Evolutionary conservation across 2,888 invertebrate species (phyloP).

Genomic region (Trichopria drosophilae): DNA sequence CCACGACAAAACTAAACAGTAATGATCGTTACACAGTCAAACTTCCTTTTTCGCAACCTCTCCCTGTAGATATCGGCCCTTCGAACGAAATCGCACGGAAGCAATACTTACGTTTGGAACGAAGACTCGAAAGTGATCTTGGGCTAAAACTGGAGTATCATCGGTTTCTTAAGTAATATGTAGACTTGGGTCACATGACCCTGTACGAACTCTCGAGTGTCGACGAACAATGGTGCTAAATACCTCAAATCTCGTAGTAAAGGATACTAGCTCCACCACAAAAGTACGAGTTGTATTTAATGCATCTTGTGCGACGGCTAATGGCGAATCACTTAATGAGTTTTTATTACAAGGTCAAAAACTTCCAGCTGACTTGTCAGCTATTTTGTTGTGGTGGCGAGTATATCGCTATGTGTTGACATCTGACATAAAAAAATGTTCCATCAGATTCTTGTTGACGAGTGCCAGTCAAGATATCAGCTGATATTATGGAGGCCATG

Average conservation of each 20-base stretch:
- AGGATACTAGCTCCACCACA: slow-evolving; percentile 12
- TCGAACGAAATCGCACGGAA: neutral
- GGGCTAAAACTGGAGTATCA: neutral
- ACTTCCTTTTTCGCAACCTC: neutral
- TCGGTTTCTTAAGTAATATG: slow-evolving; percentile 2
- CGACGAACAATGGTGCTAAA: neutral
- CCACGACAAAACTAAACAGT: neutral
- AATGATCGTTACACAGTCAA: neutral
- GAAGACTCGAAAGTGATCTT: neutral
- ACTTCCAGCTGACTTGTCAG: slow-evolving; percentile 1
- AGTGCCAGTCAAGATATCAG: too few relatives aligned
- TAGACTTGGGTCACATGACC: slow-evolving; percentile 1
- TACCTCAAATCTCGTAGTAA: too few relatives aligned
- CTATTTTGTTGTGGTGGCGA: slow-evolving; percentile 15
- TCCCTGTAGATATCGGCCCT: neutral
- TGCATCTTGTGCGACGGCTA: too few relatives aligned
- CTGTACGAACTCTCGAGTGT: neutral
- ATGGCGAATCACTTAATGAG: slow-evolving; percentile 19
- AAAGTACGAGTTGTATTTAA: slow-evolving; percentile 20
- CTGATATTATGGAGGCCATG: too few relatives aligned
- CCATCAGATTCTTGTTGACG: too few relatives aligned
- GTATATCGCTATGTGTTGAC: too few relatives aligned
- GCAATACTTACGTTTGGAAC: neutral
- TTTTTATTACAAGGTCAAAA: slow-evolving; percentile 11
- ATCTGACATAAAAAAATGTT: too few relatives aligned